A percentile compares a stretch with the other conserved stretches of the same genome.
These are phyloP conservation scores for Pelmatolapia mariae DNA, from an alignment of 2,113 vertebrate species.

Conservation along the genomic window DNA sequence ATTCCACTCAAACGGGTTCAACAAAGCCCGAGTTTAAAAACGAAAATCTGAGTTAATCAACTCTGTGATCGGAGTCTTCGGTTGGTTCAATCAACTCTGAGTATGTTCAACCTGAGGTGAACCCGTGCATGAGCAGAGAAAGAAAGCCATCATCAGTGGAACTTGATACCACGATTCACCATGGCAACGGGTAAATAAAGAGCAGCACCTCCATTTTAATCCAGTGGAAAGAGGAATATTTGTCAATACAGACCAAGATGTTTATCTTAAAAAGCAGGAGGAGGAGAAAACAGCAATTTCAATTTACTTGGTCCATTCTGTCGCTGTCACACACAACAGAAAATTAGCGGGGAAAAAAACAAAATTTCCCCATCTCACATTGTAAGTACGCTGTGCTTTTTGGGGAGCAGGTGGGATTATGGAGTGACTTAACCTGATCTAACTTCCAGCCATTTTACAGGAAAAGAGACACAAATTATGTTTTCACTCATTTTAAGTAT, in stretches of 20 bases:
- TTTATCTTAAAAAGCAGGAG: not conserved
- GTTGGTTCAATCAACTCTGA: not conserved
- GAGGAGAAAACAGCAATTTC: not conserved
- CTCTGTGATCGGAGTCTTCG: not conserved
- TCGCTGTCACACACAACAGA: too few relatives aligned
- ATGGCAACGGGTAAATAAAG: not conserved
- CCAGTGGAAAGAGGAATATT: not conserved
- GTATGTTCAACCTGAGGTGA: not conserved
- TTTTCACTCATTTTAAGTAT: not conserved
- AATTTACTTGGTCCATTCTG: not conserved
- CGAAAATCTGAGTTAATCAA: not conserved
- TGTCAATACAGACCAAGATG: not conserved
- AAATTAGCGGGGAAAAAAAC: too few relatives aligned
- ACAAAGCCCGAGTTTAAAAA: not conserved
- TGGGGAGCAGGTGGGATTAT: not conserved
- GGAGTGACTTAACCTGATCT: not conserved
- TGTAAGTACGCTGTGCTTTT: not conserved
- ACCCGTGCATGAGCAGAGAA: not conserved
- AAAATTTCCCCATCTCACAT: too few relatives aligned
- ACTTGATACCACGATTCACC: not conserved
- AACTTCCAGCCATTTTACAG: not conserved
- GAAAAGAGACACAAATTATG: not conserved
- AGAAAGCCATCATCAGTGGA: not conserved
- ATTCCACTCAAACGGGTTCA: not conserved
- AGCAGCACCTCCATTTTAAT: not conserved